Conservation (phyloP, 1,140 invertebrate genomes). For the Telenomus remus region DNA sequence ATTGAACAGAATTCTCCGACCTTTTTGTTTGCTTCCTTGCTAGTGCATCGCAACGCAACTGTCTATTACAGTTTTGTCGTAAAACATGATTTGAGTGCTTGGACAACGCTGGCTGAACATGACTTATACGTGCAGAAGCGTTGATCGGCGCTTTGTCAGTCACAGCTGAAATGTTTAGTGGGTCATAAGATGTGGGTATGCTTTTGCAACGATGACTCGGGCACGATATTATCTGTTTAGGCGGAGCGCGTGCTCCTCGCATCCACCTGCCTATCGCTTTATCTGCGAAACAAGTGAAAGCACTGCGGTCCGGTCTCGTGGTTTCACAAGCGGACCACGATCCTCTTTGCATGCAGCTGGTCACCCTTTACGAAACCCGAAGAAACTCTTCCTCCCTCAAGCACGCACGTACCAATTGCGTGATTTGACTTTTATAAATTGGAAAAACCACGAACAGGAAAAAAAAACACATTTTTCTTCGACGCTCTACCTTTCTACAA, state of each 20-base stretch:
- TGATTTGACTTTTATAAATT: slow-evolving; percentile 14
- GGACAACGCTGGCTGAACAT: no score
- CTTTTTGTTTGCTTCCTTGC: no score
- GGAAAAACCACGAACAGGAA: no score
- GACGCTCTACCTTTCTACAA: neutral
- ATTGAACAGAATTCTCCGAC: no score
- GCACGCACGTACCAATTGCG: slow-evolving; percentile 8
- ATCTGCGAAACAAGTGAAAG: slow-evolving; percentile 65
- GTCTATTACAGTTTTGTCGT: no score
- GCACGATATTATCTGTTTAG: slow-evolving; percentile 64
- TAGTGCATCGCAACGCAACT: no score
- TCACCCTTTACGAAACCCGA: slow-evolving; percentile 34
- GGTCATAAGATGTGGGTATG: slow-evolving; percentile 62
- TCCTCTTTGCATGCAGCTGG: slow-evolving; percentile 28
- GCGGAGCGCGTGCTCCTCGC: slow-evolving; percentile 51
- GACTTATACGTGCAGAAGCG: slow-evolving; percentile 40
- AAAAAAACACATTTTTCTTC: neutral
- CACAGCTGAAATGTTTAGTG: slow-evolving; percentile 66
- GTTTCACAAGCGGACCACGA: slow-evolving; percentile 26
- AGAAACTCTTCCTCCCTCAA: slow-evolving; percentile 5
- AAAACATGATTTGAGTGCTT: no score
- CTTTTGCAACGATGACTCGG: slow-evolving; percentile 51
- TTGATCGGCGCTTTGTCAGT: slow-evolving; percentile 61
- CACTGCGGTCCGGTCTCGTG: slow-evolving; percentile 31
- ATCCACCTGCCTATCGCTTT: slow-evolving; percentile 42